A percentile compares a stretch with the other conserved stretches of the same genome.
phyloP scores from a whole-genome alignment of 2,113 vertebrate species.

The Oncorhynchus clarkii region DNA sequence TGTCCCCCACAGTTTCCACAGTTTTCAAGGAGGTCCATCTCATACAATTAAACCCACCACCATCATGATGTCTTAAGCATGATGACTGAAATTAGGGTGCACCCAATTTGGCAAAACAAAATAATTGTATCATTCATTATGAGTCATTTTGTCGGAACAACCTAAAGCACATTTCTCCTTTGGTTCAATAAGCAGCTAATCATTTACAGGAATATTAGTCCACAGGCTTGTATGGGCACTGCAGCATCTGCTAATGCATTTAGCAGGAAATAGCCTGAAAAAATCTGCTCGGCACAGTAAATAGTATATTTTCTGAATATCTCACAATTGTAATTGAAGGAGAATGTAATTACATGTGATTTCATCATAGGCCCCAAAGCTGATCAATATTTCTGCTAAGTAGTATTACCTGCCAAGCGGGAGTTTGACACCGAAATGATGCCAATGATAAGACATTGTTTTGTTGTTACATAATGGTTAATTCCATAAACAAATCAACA shows the following conservation, averaged over 20 bases:
- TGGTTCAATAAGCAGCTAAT: conserved; percentile 70
- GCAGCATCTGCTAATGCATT: conserved; percentile 44
- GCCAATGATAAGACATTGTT: neutral
- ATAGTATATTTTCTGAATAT: conserved; percentile 18
- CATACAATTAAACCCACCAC: no score
- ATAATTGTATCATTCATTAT: conserved; percentile 15
- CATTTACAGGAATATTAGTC: conserved; percentile 66
- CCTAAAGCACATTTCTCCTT: conserved; percentile 56
- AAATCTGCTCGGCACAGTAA: conserved; percentile 54
- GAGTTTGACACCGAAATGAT: conserved; percentile 18
- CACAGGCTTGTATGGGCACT: conserved; percentile 54
- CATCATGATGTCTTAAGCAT: conserved; percentile 29
- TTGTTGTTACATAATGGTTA: neutral
- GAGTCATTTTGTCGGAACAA: conserved; percentile 45
- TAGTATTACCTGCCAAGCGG: conserved; percentile 36
- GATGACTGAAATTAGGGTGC: conserved; percentile 58
- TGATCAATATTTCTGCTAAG: conserved; percentile 55
- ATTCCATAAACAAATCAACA: neutral
- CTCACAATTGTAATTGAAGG: conserved; percentile 60
- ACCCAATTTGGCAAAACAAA: conserved; percentile 10
- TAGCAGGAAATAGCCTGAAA: conserved; percentile 62
- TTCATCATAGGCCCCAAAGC: conserved; percentile 60
- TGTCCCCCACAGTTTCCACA: no score
- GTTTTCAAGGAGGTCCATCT: no score
- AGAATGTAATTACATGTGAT: conserved; percentile 65